A percentile compares a stretch with the other conserved stretches of the same genome.
Evolutionary conservation across 2,888 invertebrate genomes (phyloP).

Genomic region (Perizoma affinitatum): DNA sequence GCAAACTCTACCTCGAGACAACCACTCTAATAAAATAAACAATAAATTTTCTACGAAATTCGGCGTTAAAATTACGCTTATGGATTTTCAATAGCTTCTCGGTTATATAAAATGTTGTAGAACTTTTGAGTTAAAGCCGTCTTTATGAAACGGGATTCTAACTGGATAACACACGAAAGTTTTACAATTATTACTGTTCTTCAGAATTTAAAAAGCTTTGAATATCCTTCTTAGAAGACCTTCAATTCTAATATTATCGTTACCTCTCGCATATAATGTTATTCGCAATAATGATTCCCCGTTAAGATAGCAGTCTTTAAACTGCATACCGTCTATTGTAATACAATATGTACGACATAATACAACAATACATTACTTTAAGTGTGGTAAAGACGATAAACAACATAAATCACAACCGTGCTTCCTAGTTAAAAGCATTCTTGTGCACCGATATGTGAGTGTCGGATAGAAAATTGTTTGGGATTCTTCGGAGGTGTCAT

Average conservation of each 20-base stretch:
- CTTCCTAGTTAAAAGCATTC: slow-evolving; percentile 37
- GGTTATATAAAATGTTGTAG: background rate
- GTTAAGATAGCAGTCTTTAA: background rate
- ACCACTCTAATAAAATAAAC: slow-evolving; percentile 53
- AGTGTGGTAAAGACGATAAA: slow-evolving; percentile 18
- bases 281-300: background rate
- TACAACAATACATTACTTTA: slow-evolving; percentile 21
- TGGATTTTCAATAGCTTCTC: slow-evolving; percentile 3
- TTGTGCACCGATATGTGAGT: slow-evolving; percentile 30
- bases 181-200: background rate
- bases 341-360: slow-evolving; percentile 7
- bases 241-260: background rate
- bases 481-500: slow-evolving; percentile 53
- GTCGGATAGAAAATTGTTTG: slow-evolving; percentile 34
- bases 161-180: too few species aligned
- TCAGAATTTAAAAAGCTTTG: background rate
- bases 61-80: background rate
- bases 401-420: slow-evolving; percentile 38
- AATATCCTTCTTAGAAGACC: background rate
- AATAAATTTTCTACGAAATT: slow-evolving; percentile 24
- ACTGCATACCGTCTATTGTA: slow-evolving; percentile 1
- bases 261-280: slow-evolving; percentile 3
- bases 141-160: background rate
- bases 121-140: background rate
- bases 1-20: slow-evolving; percentile 69